Conservation (phyloP, 1,140 invertebrate genomes). For the Drosophila bocqueti region DNA sequence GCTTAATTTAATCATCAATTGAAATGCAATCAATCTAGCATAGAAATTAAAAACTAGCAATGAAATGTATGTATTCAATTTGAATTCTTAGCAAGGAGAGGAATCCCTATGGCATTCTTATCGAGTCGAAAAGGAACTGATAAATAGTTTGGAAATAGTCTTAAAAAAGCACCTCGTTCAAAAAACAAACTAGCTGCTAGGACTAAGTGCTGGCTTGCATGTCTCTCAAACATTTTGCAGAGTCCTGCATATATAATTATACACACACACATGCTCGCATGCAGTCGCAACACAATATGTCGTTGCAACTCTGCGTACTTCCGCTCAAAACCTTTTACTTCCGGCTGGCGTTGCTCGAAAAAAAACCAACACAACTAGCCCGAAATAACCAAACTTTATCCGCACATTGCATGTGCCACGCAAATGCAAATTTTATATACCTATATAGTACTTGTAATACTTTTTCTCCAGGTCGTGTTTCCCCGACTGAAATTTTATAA, state of each 20-base stretch:
- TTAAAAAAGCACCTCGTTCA: conserved; percentile 39
- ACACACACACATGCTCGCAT: conserved; percentile 13
- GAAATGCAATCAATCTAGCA: conserved; percentile 54
- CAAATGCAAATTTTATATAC: conserved; percentile 53
- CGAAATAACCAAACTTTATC: conserved; percentile 56
- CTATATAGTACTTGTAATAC: conserved; percentile 9
- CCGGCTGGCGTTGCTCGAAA: conserved; percentile 58
- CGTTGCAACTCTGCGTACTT: conserved; percentile 72
- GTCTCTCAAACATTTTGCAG: conserved; percentile 60
- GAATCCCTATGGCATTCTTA: conserved; percentile 5
- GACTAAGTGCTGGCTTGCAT: conserved; percentile 53
- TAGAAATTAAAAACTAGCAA: conserved; percentile 7
- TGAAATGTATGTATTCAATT: neutral
- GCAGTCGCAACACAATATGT: conserved; percentile 39
- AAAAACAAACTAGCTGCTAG: conserved; percentile 62
- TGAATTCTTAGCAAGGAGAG: neutral
- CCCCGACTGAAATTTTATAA: conserved; percentile 34
- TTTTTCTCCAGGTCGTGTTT: conserved; percentile 17
- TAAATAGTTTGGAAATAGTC: conserved; percentile 10
- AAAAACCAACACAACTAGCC: conserved; percentile 62
- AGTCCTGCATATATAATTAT: conserved; percentile 67
- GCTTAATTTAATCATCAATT: conserved; percentile 35
- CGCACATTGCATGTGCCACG: conserved; percentile 71
- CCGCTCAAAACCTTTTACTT: conserved; percentile 79
- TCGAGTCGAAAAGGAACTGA: neutral